Conservation (phyloP, 2,113 vertebrate species). For the Acinonyx jubatus region DNA sequence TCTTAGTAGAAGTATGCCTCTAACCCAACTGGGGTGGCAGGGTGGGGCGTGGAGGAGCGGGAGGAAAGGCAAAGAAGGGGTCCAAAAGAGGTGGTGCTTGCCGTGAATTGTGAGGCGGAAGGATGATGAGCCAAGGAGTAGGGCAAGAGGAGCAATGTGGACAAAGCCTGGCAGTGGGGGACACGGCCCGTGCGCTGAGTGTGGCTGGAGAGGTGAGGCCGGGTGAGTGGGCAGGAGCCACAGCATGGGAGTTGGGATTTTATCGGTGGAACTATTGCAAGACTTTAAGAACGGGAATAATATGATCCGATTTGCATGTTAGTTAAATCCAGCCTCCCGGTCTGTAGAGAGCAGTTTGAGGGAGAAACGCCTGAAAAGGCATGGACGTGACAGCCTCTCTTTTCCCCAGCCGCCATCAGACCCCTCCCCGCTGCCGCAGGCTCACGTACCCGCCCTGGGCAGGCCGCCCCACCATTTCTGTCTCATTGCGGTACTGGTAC, state of each 20-base stretch:
- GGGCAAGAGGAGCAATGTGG: rapidly evolving
- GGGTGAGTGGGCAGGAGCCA: no score
- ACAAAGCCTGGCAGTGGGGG: not conserved
- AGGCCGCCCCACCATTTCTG: not conserved
- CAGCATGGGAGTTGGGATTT: not conserved
- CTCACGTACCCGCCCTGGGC: not conserved
- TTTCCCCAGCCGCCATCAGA: not conserved
- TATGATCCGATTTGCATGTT: not conserved
- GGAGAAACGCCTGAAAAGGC: not conserved
- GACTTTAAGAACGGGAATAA: not conserved
- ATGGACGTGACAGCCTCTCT: not conserved
- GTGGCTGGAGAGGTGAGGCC: not conserved
- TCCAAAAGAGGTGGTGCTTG: not conserved
- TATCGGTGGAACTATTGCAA: not conserved
- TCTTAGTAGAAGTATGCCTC: no score
- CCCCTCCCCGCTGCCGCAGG: not conserved
- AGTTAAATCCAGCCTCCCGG: not conserved
- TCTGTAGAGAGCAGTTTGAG: not conserved
- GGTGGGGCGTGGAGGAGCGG: not conserved
- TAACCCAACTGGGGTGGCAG: not conserved
- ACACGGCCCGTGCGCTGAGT: rapidly evolving
- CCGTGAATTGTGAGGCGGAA: not conserved
- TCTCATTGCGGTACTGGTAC: not conserved
- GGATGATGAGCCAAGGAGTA: not conserved
- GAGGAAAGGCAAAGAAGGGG: not conserved